Conservation (phyloP, 2,113 vertebrate species). For the Pipra filicauda region DNA sequence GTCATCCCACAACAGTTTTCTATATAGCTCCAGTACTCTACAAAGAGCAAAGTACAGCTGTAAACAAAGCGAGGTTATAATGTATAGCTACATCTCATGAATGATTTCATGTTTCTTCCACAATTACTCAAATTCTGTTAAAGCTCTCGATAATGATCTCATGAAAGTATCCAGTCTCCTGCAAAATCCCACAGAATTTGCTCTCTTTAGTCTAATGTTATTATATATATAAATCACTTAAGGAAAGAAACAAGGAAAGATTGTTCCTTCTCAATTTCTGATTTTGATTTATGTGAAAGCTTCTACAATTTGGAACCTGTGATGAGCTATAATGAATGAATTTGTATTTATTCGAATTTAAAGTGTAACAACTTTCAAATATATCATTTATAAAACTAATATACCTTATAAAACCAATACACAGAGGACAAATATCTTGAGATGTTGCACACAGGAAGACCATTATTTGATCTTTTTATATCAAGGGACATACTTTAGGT, state of each 20-base stretch:
- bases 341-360: background rate
- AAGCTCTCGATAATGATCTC: background rate
- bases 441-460: background rate
- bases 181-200: background rate
- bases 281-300: background rate
- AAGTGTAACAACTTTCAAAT: background rate
- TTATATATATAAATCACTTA: background rate
- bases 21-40: background rate
- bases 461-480: background rate
- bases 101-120: background rate
- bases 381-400: background rate
- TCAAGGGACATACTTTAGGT: background rate
- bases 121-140: background rate
- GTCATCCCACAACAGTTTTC: background rate
- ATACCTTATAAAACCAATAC: background rate
- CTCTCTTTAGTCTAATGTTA: background rate
- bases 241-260: background rate
- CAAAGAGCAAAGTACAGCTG: background rate
- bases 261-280: background rate
- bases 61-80: background rate
- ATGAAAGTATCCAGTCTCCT: background rate
- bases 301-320: background rate
- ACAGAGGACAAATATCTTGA: background rate
- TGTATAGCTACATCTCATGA: background rate
- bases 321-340: background rate